Base-by-base conservation (phyloP, 1,140 invertebrate genomes). In the Bombus cullumanus region DNA sequence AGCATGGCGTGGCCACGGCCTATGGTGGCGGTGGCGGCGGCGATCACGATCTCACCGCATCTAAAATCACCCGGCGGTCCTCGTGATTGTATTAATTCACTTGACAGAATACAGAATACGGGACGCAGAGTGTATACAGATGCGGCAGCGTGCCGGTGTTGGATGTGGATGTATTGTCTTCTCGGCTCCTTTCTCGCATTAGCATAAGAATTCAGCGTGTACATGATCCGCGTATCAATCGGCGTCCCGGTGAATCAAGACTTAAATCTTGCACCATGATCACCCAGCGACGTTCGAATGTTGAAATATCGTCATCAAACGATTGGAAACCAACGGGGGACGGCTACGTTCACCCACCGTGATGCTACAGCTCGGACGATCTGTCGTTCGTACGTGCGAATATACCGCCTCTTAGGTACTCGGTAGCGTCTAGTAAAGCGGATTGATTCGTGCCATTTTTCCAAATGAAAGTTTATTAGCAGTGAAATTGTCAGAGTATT, bases 151-250 rank as follows among this genome's bases (percentile, higher is more conserved):
- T 69, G 81, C 72, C 76, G 68, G 89, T 92, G 90, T 86, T 92
- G 92, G 90, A 92, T 93, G 91, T 93, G 85, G 88, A 91, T 91
- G 90, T 94, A 94, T 94, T 93, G 94, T 95, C 94, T 94, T 95
- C 94, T 94, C 94, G 90, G 91, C 89, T 94, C 92, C 93, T 93
- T 93, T 93, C 93, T 93, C 93, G 93, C 91, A 93, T 93, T 93
- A 93, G 92, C 93, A 93, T 93, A 93, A 93, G 93, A 93, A 93
- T 93, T 93, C 93, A 93, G 93, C 92, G 92, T 93, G 93, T 92
- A 90, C 93, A 88, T 93, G 93, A 93, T 89, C 77, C 85, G 93
- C 92, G 88, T 93, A 91, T 90, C 93, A 92, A 93, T 92, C 83
- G 53, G 75, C 81, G 81, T 76, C 86, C 68, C 86, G 88, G 86